Evolutionary conservation across 2,113 vertebrate genomes (phyloP).

Genomic region (Hyaena hyaena): DNA sequence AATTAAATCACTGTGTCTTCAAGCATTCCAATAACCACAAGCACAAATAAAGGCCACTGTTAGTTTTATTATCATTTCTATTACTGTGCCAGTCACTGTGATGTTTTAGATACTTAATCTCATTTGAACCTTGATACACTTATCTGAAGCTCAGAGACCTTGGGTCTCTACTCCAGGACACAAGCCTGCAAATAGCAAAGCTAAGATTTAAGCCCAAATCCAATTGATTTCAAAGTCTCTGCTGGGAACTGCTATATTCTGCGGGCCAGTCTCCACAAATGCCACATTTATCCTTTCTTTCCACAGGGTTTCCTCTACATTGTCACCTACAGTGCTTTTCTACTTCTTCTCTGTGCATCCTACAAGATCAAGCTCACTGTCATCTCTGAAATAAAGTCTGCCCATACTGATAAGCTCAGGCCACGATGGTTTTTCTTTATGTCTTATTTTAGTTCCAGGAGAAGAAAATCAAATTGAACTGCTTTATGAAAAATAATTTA

Average conservation of each 20-base stretch:
- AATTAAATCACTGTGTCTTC: background rate
- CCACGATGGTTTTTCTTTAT: background rate
- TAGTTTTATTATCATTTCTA: background rate
- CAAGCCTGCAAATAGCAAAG: background rate
- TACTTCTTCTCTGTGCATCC: background rate
- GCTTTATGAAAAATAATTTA: background rate
- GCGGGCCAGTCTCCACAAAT: background rate
- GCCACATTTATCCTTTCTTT: background rate
- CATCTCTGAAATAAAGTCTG: background rate
- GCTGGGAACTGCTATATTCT: background rate
- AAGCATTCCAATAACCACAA: background rate
- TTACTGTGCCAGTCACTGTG: background rate
- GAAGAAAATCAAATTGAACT: background rate
- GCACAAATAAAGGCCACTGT: background rate
- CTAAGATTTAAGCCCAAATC: background rate
- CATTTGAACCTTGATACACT: background rate
- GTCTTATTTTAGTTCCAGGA: background rate
- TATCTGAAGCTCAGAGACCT: background rate
- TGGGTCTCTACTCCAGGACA: background rate
- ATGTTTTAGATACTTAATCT: constrained; percentile 35
- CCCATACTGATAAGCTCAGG: background rate
- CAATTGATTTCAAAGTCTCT: background rate
- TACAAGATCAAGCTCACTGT: background rate
- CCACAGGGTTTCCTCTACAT: background rate
- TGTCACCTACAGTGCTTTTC: background rate